Conservation (phyloP, 1,140 invertebrate genomes). For the Metaphire vulgaris region DNA sequence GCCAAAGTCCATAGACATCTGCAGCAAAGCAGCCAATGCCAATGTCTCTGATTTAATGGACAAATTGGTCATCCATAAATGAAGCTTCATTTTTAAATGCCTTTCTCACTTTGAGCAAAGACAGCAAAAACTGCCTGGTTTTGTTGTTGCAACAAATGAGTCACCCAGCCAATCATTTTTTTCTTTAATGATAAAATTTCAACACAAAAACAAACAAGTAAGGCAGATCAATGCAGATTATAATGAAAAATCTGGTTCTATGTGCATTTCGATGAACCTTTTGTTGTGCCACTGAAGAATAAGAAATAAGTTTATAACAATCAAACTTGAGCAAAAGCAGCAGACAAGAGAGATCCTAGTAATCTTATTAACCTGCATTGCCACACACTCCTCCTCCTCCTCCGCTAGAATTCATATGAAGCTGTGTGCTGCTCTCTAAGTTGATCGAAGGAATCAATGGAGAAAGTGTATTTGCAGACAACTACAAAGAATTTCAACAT, state of each 20-base stretch:
- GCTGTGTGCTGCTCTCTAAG: background rate
- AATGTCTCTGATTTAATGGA: background rate
- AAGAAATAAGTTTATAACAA: background rate
- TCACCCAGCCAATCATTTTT: no score
- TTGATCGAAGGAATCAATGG: background rate
- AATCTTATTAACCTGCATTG: background rate
- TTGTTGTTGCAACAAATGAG: no score
- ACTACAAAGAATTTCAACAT: background rate
- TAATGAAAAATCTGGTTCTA: background rate
- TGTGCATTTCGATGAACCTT: background rate
- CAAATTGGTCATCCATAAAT: background rate
- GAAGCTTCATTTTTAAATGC: background rate
- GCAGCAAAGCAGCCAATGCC: background rate
- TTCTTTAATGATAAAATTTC: no score
- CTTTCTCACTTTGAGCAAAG: no score
- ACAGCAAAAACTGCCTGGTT: no score
- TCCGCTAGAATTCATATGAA: background rate
- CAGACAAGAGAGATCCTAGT: no score
- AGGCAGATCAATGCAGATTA: background rate
- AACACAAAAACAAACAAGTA: no score
- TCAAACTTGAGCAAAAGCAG: no score
- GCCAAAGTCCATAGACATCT: background rate
- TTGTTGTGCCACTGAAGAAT: background rate
- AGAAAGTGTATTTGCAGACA: background rate
- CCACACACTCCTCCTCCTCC: background rate